Evolutionary conservation across 2,113 vertebrate species (phyloP), one percentile per base, ranked within the genome.

Genomic region (Polyodon spathula): DNA sequence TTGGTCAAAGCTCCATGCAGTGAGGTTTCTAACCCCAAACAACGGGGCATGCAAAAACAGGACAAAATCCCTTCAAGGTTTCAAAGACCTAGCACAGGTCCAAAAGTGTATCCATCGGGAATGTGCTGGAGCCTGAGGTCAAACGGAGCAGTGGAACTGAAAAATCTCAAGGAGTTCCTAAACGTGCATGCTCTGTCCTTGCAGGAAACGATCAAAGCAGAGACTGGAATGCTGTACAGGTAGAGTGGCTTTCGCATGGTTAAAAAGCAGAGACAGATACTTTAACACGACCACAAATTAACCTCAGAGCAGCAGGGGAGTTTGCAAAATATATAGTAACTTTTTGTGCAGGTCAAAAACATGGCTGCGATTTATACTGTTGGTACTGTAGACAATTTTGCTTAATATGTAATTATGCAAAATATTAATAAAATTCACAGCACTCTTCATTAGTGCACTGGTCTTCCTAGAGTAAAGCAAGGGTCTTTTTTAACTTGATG

Each of bases 191-290:
- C 88, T 14, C 17, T 95, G 65, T 86, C 86, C 0, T 69, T 89
- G 71, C 87, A 86, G 0, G 86, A 92, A 57, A 87, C 87, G 1
- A 75, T 84, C 63, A 83, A 66, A 61, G 85, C 75, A 3, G 66
- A 71, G 72, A 90, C 87, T 0, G 84, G 87, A 56, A 94, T 94
- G 93, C 37, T 66, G 4, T 95, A 94, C 92, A 97, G 93, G 93
- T 96, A 90, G 46, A 62, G 42, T 58, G 44, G 40, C 9, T 14
- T 27, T 41, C 6, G 10, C 1, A 6, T 39, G 43, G 7, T n/a
- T n/a, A n/a, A n/a, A n/a, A n/a, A n/a, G 27, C 40, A 40, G 1
- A 1, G 11, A 51, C 12, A 8, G 12, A 39, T 51, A 16, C 48
- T 5, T n/a, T 27, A 27, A 27, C 27, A 27, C 27, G 27, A 27